Percentiles rank a stretch among this genome's conserved stretches.
Conservation (phyloP, 2,797 vertebrate genomes). For the Pangasius krempfi region DNA sequence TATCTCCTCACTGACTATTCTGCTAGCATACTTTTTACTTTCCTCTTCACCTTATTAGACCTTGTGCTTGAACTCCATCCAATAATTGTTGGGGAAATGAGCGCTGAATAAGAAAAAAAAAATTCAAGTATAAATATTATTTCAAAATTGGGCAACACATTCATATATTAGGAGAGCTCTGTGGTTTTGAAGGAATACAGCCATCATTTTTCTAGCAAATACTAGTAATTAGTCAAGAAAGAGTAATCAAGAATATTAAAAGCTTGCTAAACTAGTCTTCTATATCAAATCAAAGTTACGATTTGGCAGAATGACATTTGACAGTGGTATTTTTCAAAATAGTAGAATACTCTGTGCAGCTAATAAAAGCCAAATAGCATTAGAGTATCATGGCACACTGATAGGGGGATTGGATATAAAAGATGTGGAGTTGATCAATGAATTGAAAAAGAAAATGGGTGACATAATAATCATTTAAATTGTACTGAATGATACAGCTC, state of each 20-base stretch:
- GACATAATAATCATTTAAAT: not conserved
- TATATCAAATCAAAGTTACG: not conserved
- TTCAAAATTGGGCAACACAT: not conserved
- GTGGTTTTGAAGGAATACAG: not conserved
- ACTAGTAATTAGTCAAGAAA: not conserved
- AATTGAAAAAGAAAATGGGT: not conserved
- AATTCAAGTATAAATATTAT: not conserved
- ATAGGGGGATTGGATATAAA: not conserved
- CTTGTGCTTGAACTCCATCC: not conserved
- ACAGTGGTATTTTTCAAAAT: not conserved
- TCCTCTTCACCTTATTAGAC: not conserved
- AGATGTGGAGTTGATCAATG: not conserved
- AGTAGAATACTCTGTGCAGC: not conserved
- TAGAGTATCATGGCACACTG: not conserved
- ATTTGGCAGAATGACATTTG: not conserved
- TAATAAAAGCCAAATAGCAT: not conserved
- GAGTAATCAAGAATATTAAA: not conserved
- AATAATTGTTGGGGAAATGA: not conserved
- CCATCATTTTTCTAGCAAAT: not conserved
- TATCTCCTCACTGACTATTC: not conserved
- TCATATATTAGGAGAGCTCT: not conserved
- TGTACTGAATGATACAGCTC: constrained; percentile 5
- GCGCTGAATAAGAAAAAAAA: not conserved
- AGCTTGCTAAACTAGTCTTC: not conserved
- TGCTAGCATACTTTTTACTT: not conserved